These are phyloP conservation scores for Drosophila mauritiana DNA, from an alignment of 1,140 invertebrate species.

Conservation along the genomic window DNA sequence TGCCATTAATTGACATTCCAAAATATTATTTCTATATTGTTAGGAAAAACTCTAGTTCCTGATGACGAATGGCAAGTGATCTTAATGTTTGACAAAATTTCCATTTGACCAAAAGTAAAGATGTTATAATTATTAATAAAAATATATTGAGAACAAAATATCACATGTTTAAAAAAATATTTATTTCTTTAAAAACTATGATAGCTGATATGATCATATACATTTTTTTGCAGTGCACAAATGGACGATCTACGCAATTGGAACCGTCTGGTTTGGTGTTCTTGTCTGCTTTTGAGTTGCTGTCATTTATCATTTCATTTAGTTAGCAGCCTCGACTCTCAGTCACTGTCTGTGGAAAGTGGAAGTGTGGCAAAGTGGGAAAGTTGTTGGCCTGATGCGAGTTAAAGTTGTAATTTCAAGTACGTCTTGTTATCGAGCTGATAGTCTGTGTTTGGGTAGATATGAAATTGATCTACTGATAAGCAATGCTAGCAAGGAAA, in stretches of 20 bases:
- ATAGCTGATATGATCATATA: neutral
- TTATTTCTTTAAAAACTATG: neutral
- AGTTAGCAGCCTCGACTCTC: constrained; percentile 14
- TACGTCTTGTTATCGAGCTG: constrained; percentile 32
- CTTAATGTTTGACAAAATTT: too few relatives aligned
- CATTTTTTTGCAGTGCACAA: neutral
- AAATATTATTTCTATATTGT: neutral
- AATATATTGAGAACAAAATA: too few relatives aligned
- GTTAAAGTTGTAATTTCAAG: constrained; percentile 9
- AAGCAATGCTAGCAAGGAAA: neutral
- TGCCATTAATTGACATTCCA: too few relatives aligned
- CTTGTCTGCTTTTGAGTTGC: constrained; percentile 39
- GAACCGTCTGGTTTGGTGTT: constrained; percentile 27
- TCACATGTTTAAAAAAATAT: too few relatives aligned
- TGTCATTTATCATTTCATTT: constrained; percentile 75
- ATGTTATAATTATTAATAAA: too few relatives aligned
- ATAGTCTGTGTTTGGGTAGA: constrained; percentile 15
- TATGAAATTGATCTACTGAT: constrained; percentile 11
- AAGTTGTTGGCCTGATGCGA: constrained; percentile 24
- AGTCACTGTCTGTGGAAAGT: constrained; percentile 32
- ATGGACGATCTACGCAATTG: constrained; percentile 29
- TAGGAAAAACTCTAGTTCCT: too few relatives aligned
- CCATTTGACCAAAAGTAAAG: too few relatives aligned
- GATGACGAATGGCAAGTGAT: too few relatives aligned
- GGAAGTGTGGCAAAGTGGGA: constrained; percentile 39